phyloP scores from a whole-genome alignment of 1,140 invertebrate species.

The Procambarus virginalis region DNA sequence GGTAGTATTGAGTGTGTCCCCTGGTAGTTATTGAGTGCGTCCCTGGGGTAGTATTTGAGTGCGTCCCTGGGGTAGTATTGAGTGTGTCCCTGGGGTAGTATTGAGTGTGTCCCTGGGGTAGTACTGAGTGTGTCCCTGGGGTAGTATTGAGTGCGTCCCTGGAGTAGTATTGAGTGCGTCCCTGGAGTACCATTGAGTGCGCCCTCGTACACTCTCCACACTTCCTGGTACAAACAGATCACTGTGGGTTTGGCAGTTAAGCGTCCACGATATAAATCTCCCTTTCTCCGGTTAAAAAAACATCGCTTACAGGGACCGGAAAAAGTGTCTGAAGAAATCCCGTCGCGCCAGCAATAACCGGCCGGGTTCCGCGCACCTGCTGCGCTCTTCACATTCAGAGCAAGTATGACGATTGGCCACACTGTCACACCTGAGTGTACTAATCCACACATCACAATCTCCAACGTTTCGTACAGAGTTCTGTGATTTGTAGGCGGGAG shows the following conservation, averaged over 20 bases:
- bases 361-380: not conserved
- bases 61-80: not conserved
- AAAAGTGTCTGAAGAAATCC: not conserved
- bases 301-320: not conserved
- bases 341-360: not conserved
- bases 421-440: not conserved
- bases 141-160: no score
- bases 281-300: not conserved
- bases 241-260: not conserved
- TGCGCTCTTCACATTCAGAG: not conserved
- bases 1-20: no score
- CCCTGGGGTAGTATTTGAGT: no score
- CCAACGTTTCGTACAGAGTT: not conserved
- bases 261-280: slow-evolving; percentile 24
- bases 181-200: no score
- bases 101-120: no score
- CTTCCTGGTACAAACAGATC: slow-evolving; percentile 20
- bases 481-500: slow-evolving; percentile 5
- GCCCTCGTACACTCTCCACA: not conserved
- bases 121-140: no score
- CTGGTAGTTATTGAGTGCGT: no score
- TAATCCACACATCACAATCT: not conserved
- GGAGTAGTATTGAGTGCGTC: no score
- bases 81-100: not conserved
- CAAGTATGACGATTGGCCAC: not conserved